phyloP scores from a whole-genome alignment of 37 sponge, comb jelly and placozoan genomes.

The Sycon ciliatum region DNA sequence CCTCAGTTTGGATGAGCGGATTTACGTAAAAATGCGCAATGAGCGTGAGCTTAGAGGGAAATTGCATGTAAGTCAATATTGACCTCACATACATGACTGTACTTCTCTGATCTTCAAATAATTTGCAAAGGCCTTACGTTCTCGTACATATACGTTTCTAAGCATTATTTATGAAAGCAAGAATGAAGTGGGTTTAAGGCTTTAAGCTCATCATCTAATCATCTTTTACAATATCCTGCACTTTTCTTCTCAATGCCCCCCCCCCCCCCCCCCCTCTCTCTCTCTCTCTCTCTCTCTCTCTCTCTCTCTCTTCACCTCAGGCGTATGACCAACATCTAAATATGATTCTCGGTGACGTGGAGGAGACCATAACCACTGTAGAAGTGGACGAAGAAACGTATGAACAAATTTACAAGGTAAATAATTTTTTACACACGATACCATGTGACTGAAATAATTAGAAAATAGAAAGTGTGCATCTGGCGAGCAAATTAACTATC shows the following conservation, averaged over 20 bases:
- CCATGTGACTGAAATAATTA: neutral
- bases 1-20: constrained; percentile 83
- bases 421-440: neutral
- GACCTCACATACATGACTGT: too few species aligned
- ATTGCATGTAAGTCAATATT: constrained; percentile 70
- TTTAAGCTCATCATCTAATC: too few species aligned
- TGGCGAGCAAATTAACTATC: neutral
- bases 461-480: neutral
- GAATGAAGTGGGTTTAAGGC: too few species aligned
- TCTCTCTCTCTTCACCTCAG: constrained; percentile 24
- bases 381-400: constrained; percentile 96
- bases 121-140: too few species aligned
- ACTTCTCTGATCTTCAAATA: too few species aligned
- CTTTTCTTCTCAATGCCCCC: neutral
- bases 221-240: too few species aligned
- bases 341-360: constrained; percentile 94
- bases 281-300: neutral
- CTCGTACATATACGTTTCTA: too few species aligned
- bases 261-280: neutral
- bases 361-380: constrained; percentile 86
- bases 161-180: too few species aligned
- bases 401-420: constrained; percentile 89
- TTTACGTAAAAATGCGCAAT: constrained; percentile 92
- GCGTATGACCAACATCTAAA: constrained; percentile 97
- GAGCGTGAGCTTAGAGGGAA: constrained; percentile 87